Base-by-base conservation (phyloP, 1,140 invertebrate genomes). In the Meloidogyne floridensis region DNA sequence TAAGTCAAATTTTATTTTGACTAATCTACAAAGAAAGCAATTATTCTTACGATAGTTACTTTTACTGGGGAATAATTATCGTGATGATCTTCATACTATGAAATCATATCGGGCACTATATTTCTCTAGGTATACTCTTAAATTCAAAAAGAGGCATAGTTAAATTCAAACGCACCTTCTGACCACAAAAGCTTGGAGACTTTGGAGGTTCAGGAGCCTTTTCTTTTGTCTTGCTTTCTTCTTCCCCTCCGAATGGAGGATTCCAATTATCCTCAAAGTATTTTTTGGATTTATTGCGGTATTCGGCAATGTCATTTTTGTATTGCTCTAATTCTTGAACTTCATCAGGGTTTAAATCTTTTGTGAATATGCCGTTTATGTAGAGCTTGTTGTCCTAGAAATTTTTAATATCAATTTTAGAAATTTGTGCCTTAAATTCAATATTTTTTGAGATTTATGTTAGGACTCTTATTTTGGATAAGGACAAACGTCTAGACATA, bases 191-290 rank as follows among this genome's bases (percentile, higher is more conserved):
- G 53, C 71, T 81, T 3, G 84, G 84, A 54, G 84, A 76, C n/a
- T 85, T 86, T 5, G 84, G 84, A 18, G 83, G 59, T 20, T 87
- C 86, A 15, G 56, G 73, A 11, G 84, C 74, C n/a, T 77, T 53
- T 8, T 10, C 42, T 2, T 15, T 47, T 18, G 75, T 51, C 54
- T 42, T 32, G 32, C 32, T 65, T 4, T 65, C 79, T 65, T 6
- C 7, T n/a, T 65, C 59, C 4, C n/a, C n/a, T 65, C 59, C 15
- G n/a, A 65, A 65, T 65, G 59, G 59, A 18, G 15, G 0, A 65
- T 65, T 65, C 59, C 59, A 65, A 5, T 65, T n/a, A n/a, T 65
- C 15, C n/a, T 65, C n/a, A 65, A 65, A 4, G 2, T 65, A 65
- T 65, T 65, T 65, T 18, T n/a, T 15, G 0, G 59, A 65, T n/a